Percentiles rank a stretch among this genome's conserved stretches.
These are phyloP conservation scores for Diorhabda elongata DNA, from an alignment of 1,140 invertebrate species.

Conservation along the genomic window DNA sequence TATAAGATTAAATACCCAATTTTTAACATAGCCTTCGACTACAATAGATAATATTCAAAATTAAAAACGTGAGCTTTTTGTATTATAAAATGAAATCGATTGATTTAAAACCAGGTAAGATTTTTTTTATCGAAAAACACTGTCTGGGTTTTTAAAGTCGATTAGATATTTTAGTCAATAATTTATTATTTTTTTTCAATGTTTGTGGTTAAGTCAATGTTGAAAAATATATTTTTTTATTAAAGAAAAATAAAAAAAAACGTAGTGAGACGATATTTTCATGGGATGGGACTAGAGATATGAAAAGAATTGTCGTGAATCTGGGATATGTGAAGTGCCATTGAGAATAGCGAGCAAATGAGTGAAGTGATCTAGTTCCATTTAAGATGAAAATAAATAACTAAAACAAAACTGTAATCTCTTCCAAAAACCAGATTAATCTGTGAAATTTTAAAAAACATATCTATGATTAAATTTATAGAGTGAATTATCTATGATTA, in stretches of 20 bases:
- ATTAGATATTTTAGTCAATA: constrained; percentile 6
- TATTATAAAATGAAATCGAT: constrained; percentile 8
- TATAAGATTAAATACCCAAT: constrained; percentile 33
- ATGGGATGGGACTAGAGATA: not conserved
- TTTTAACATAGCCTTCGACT: constrained; percentile 11
- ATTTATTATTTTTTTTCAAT: constrained; percentile 16
- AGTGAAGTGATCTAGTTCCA: constrained; percentile 7
- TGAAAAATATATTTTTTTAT: constrained; percentile 3
- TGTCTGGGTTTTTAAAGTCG: not conserved
- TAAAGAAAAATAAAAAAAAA: not conserved
- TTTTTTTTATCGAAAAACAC: not conserved
- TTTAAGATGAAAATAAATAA: not conserved
- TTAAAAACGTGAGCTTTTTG: constrained; percentile 1
- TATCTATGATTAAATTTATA: no score
- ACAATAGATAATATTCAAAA: constrained; percentile 7
- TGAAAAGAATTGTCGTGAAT: not conserved
- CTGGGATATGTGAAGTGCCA: constrained; percentile 21
- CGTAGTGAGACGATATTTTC: not conserved
- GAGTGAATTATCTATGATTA: no score
- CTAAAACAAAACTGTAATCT: no score
- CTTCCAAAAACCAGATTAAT: no score
- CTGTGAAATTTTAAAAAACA: no score
- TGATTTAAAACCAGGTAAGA: not conserved
- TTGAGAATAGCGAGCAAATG: constrained; percentile 11
- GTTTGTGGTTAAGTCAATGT: not conserved